phyloP scores from a whole-genome alignment of 1,140 invertebrate species.

The Pteromalus puparum region DNA sequence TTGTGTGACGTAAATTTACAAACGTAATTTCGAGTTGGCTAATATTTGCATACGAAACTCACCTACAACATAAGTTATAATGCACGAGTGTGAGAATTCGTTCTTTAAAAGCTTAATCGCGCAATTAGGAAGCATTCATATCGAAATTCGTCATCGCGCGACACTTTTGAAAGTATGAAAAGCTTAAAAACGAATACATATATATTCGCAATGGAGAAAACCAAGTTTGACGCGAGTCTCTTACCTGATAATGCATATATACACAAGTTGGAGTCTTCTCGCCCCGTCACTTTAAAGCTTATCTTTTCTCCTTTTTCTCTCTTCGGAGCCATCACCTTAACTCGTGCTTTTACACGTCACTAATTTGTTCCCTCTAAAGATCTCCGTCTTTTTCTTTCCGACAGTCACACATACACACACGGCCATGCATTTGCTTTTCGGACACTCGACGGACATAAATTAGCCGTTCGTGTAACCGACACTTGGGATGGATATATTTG shows the following conservation, averaged over 20 bases:
- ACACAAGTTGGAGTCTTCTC: neutral
- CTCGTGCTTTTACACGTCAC: conserved; percentile 20
- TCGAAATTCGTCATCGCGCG: too few species aligned
- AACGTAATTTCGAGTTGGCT: conserved; percentile 6
- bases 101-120: neutral
- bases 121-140: neutral
- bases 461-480: conserved; percentile 16
- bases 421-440: conserved; percentile 32
- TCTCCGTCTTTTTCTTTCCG: conserved; percentile 1
- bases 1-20: neutral
- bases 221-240: neutral
- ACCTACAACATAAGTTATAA: too few species aligned
- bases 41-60: neutral
- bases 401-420: neutral
- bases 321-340: neutral
- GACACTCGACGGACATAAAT: conserved; percentile 9
- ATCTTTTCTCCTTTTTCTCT: conserved; percentile 9
- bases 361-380: conserved; percentile 33
- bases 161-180: neutral
- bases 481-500: conserved; percentile 37
- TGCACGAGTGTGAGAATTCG: too few species aligned
- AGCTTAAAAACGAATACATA: neutral
- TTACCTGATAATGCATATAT: neutral
- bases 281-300: neutral
- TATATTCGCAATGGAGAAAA: neutral